These are phyloP conservation scores for Conger conger DNA, from an alignment of 2,113 vertebrate species.

Conservation along the genomic window DNA sequence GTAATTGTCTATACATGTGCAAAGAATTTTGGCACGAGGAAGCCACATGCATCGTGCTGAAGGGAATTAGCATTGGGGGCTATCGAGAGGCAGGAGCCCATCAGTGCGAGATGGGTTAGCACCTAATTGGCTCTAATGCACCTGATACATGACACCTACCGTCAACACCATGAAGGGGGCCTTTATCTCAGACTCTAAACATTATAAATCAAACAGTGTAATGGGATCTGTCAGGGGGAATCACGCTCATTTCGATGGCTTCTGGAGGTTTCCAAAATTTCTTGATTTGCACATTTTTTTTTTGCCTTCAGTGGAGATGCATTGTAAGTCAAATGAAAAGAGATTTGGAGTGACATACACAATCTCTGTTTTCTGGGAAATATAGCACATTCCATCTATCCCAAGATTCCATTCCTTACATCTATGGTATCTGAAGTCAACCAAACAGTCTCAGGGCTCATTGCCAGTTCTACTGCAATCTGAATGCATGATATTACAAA, in stretches of 20 bases:
- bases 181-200: constrained; percentile 32
- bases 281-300: constrained; percentile 29
- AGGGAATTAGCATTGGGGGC: constrained; percentile 47
- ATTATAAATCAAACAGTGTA: constrained; percentile 31
- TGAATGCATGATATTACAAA: background rate
- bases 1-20: constrained; percentile 69
- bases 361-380: background rate
- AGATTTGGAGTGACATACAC: background rate
- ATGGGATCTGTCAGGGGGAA: constrained; percentile 37
- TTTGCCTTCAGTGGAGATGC: constrained; percentile 10
- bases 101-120: constrained; percentile 37
- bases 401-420: background rate
- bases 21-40: constrained; percentile 64
- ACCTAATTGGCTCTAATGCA: constrained; percentile 33
- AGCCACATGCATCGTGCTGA: constrained; percentile 61
- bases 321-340: constrained; percentile 20
- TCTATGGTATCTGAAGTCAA: background rate
- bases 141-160: constrained; percentile 32
- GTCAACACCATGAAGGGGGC: constrained; percentile 20
- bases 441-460: background rate
- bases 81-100: constrained; percentile 42
- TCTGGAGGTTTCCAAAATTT: constrained; percentile 24
- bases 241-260: constrained; percentile 19
- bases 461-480: background rate
- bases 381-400: background rate